Base-by-base conservation (phyloP, 2,797 vertebrate genomes). In the Hirundo rustica region DNA sequence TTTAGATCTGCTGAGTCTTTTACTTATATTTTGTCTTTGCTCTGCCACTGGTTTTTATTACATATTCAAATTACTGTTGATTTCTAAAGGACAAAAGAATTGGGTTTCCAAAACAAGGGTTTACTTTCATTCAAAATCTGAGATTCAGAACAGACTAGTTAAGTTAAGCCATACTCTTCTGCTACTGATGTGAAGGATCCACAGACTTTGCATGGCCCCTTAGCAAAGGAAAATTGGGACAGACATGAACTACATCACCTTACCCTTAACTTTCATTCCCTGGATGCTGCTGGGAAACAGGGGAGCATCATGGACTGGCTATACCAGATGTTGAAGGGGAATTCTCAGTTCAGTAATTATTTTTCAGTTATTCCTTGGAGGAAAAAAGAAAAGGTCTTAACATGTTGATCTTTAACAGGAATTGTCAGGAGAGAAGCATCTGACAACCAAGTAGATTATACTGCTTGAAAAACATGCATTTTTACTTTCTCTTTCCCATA, bases 1-100 rank as follows among this genome's bases (percentile, higher is more conserved):
- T 74, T 87, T 79, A 47, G 32, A 80, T 34, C 17, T 77, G 21
- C 42, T 80, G 47, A 85, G 18, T 3, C 5, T 79, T 54, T 75
- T 61, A 10, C 58, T 73, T 71, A 7, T 1, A 26, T 48, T 44
- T 72, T 79, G 5, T 30, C 23, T 72, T 79, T 5, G 1, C 4
- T 13, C 8, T 58, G 44, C 30, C n/a, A 23, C 30, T 6, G 1
- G 0, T 27, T 95, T 88, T 92, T 65, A 53, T 11, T 64, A 8
- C 44, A 76, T 74, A 77, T 80, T 90, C 71, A 71, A 74, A 85
- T 64, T 64, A 25, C 1, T 32, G 5, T 38, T 68, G 30, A 10
- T 77, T 93, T 92, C 65, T 77, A 81, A 91, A 89, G 40, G 29
- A 83, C 36, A 80, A 80, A 95, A 87, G 15, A 66, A 54, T 8